Evolutionary conservation across 2,888 invertebrate species (phyloP).

Genomic region (Heliconius ethilla): DNA sequence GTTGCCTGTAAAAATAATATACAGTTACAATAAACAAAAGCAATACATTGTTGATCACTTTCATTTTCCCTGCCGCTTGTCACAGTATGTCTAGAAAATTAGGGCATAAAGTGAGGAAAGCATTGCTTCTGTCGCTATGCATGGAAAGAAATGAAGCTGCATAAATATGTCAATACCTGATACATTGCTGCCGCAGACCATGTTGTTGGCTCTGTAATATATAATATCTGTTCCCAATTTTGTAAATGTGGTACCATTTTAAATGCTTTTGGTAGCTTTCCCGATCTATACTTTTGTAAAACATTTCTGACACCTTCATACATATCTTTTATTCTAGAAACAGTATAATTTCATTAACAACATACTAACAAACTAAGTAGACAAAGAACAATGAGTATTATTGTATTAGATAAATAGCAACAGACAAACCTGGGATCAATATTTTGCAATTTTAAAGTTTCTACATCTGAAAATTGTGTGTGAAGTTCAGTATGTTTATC

Average conservation of each 20-base stretch:
- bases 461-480: constrained; percentile 91
- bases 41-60: too few species aligned
- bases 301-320: constrained; percentile 95
- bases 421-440: constrained; percentile 86
- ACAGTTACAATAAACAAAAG: too few species aligned
- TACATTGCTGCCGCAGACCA: constrained; percentile 99
- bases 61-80: too few species aligned
- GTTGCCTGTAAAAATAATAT: constrained; percentile 84
- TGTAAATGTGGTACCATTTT: constrained; percentile 95
- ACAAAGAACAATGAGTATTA: background rate
- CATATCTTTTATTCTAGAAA: constrained; percentile 87
- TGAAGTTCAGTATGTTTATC: constrained; percentile 96
- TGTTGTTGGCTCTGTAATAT: constrained; percentile 93
- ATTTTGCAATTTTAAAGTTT: constrained; percentile 88
- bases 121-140: too few species aligned
- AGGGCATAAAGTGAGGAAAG: too few species aligned
- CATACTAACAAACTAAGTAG: background rate
- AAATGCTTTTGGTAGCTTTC: constrained; percentile 98
- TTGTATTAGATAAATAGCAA: too few species aligned
- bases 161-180: constrained; percentile 74
- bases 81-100: too few species aligned
- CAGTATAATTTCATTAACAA: constrained; percentile 20
- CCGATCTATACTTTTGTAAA: constrained; percentile 93
- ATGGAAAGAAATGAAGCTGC: background rate
- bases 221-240: constrained; percentile 97